Evolutionary conservation across 2,797 vertebrate species (phyloP).

Genomic region (Hyperoplus lanceolatus): DNA sequence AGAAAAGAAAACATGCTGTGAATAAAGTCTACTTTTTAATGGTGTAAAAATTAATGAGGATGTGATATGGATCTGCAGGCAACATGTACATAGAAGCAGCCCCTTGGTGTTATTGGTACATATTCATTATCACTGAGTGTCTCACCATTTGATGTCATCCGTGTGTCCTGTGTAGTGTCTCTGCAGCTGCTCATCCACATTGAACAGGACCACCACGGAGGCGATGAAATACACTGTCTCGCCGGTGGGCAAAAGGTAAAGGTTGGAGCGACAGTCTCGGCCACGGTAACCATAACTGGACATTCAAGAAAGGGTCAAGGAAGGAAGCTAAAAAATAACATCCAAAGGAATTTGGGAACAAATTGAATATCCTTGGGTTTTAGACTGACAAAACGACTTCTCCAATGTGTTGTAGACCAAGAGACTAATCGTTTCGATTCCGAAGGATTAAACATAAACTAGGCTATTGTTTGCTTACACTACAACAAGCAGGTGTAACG

Average conservation of each 20-base stretch:
- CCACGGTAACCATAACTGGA: constrained; percentile 96
- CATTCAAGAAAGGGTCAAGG: constrained; percentile 71
- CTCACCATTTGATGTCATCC: constrained; percentile 98
- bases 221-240: constrained; percentile 99
- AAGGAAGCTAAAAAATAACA: constrained; percentile 27
- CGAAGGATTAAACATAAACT: too few species aligned
- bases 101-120: neutral
- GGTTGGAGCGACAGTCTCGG: constrained; percentile 97
- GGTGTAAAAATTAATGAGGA: neutral
- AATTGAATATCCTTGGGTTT: constrained; percentile 1
- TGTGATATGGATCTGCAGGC: neutral
- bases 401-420: neutral
- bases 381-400: neutral
- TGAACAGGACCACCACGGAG: constrained; percentile 96
- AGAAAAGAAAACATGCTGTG: neutral
- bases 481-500: too few species aligned
- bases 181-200: constrained; percentile 96
- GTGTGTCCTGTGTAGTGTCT: constrained; percentile 97
- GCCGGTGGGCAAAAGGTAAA: constrained; percentile 96
- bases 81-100: neutral
- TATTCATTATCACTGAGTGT: neutral
- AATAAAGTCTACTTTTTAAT: neutral
- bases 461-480: too few species aligned
- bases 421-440: neutral
- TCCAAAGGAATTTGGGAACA: neutral